Base-by-base conservation (phyloP, 2,888 invertebrate species). In the Pristionchus japonicus region DNA sequence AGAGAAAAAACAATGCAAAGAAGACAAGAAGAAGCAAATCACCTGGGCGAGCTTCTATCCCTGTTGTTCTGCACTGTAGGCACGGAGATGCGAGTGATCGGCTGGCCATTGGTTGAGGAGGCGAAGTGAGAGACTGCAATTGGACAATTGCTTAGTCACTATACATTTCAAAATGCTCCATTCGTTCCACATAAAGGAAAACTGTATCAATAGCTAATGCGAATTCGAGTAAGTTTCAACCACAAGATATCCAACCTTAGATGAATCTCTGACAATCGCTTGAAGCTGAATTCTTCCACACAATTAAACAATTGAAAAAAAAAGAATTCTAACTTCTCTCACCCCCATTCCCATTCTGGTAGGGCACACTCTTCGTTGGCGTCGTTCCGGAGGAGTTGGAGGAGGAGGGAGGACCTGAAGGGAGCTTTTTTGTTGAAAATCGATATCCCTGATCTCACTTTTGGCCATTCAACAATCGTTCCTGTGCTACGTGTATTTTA, bases 21-120 rank as follows among this genome's bases (percentile, higher is more conserved):
- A n/a, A n/a, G n/a, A n/a, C n/a, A n/a, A n/a, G n/a, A 43, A 43
- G 11, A 9, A 57, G 52, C 23, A 23, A 57, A 57, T 57, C 1
- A 57, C 83, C 83, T 83, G 20, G 85, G 85, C 11, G 85, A 85
- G 64, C 31, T 67, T 11, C 64, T 43, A 15, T 52, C 52, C 9
- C 64, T 85, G 47, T 23, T 40, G 31, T 85, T 64, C 23, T 27
- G 37, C 7, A 47, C 85, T 0, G 43, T 43, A 7, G 49, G 27
- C 23, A 87, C 87, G 23, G 87, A 80, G 43, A 87, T 80, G 2
- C 87, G 34, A 6, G 87, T 87, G n/a, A 87, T 80, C 61, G 87
- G 80, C 80, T 77, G 77, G 1, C 87, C 87, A 23, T 87, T 87
- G 7, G 87, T 87, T 0, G 87, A 80, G n/a, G 87, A 64, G n/a